Evolutionary conservation across 2,888 invertebrate genomes (phyloP).

Genomic region (Thumatha senex): DNA sequence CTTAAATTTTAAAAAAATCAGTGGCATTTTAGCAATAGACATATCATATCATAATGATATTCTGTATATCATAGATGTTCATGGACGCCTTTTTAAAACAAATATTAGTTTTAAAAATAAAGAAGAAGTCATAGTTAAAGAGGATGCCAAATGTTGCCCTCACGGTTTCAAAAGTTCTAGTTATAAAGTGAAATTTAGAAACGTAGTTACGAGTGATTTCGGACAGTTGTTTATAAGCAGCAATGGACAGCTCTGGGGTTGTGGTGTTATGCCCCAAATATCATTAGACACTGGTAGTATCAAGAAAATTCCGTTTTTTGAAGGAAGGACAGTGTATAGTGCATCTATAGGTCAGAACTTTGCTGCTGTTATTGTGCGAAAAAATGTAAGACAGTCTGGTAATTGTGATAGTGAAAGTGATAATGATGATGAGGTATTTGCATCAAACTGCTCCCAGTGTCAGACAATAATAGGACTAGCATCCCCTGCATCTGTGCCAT

Average conservation of each 20-base stretch:
- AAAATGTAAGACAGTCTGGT: conserved; percentile 76
- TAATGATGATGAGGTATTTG: conserved; percentile 85
- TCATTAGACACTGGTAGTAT: conserved; percentile 84
- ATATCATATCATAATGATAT: conserved; percentile 84
- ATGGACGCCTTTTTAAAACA: conserved; percentile 84
- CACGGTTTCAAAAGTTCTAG: conserved; percentile 86
- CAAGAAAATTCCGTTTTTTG: conserved; percentile 87
- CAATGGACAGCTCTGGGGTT: conserved; percentile 87
- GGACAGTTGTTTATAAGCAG: conserved; percentile 86
- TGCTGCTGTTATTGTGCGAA: conserved; percentile 88
- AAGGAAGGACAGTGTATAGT: conserved; percentile 86
- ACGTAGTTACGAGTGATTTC: conserved; percentile 85
- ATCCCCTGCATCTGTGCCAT: conserved; percentile 84
- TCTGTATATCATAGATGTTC: conserved; percentile 84
- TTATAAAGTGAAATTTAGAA: conserved; percentile 84
- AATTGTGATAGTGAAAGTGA: conserved; percentile 85
- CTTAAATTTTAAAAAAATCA: conserved; percentile 72
- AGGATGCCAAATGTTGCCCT: conserved; percentile 85
- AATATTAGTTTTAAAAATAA: conserved; percentile 80
- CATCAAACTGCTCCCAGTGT: conserved; percentile 86
- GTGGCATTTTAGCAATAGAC: conserved; percentile 83
- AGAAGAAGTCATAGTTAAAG: conserved; percentile 85
- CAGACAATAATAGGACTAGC: conserved; percentile 81
- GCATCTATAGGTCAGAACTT: conserved; percentile 90
- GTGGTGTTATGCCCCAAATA: conserved; percentile 87